A percentile compares a stretch with the other conserved stretches of the same genome.
Evolutionary conservation across 2,888 invertebrate species (phyloP).

Genomic region (Hylaea fasciaria): DNA sequence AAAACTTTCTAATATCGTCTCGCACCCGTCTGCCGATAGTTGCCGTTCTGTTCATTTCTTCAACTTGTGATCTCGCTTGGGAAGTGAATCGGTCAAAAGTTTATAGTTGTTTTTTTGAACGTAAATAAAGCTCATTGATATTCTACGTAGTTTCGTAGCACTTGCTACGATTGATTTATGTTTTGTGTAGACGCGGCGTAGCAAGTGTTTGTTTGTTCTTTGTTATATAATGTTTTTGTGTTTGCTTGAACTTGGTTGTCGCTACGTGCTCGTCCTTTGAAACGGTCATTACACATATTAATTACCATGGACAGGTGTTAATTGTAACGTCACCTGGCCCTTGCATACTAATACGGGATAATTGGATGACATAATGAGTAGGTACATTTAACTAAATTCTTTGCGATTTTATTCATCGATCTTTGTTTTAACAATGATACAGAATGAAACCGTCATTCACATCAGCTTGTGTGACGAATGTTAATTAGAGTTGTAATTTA

Average conservation of each 20-base stretch:
- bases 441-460: too few relatives aligned
- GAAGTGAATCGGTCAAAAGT: not conserved
- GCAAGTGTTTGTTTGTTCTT: constrained; percentile 41
- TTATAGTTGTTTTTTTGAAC: constrained; percentile 2
- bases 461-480: too few relatives aligned
- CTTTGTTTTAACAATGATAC: not conserved
- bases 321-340: constrained; percentile 13
- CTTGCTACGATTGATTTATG: constrained; percentile 50
- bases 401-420: not conserved
- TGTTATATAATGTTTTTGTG: constrained; percentile 1
- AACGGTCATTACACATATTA: constrained; percentile 14
- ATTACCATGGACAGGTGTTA: constrained; percentile 21
- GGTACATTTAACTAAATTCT: constrained; percentile 8
- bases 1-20: constrained; percentile 64
- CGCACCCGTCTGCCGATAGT: constrained; percentile 65
- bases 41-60: constrained; percentile 51
- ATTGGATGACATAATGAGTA: constrained; percentile 9
- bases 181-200: constrained; percentile 49
- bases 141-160: constrained; percentile 62
- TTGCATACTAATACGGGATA: constrained; percentile 13
- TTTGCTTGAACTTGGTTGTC: not conserved
- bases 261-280: constrained; percentile 3
- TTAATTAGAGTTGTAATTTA: too few relatives aligned
- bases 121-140: constrained; percentile 31
- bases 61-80: constrained; percentile 32